phyloP scores from a whole-genome alignment of 1,140 invertebrate genomes.

The Colletes gigas region DNA sequence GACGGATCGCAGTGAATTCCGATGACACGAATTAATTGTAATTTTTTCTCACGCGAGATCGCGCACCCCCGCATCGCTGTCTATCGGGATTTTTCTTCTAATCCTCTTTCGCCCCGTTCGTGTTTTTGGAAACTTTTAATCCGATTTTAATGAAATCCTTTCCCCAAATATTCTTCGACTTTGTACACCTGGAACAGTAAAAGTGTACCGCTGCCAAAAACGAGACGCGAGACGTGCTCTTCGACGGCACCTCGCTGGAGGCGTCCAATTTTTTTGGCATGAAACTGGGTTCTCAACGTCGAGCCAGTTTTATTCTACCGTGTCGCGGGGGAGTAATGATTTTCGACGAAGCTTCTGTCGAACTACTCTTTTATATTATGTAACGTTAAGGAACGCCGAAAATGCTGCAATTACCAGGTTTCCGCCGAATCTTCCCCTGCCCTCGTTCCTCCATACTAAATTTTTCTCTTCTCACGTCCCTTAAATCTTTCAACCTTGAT shows the following conservation, averaged over 20 bases:
- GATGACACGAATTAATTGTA: background rate
- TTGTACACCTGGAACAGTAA: no score
- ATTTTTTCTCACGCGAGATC: background rate
- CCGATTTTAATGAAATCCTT: no score
- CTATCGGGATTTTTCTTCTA: no score
- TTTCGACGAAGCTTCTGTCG: background rate
- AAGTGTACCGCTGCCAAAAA: background rate
- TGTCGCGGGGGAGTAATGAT: constrained; percentile 8
- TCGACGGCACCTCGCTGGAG: background rate
- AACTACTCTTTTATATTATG: background rate
- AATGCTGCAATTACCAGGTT: no score
- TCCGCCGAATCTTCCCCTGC: no score
- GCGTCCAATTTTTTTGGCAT: constrained; percentile 23
- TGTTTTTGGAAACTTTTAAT: no score
- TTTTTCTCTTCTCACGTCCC: no score
- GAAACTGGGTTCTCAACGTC: background rate
- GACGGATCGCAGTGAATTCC: background rate
- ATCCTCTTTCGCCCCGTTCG: no score
- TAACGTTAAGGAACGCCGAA: background rate
- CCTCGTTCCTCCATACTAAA: no score
- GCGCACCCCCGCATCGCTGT: no score
- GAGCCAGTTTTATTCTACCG: constrained; percentile 19
- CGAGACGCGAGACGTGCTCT: background rate
- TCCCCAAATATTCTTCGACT: no score
- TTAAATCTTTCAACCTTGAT: no score